Base-by-base conservation (phyloP, 2,113 vertebrate genomes). In the Nansenia antarctica region DNA sequence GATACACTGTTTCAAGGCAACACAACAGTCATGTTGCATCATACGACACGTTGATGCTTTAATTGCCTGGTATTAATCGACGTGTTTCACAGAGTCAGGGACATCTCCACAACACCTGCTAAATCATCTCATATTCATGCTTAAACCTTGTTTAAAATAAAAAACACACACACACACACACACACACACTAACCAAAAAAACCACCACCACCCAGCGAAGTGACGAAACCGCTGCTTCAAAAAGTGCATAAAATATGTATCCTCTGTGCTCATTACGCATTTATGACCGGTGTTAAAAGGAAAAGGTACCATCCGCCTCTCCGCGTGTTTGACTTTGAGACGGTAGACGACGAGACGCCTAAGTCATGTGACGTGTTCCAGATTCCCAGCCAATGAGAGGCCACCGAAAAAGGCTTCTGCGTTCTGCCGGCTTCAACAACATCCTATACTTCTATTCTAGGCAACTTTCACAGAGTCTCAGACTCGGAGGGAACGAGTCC, bases 241-340 rank as follows among this genome's bases (percentile, higher is more conserved):
- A 89, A 87, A 87, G 86, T 74, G 87, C 87, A 89, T 89, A 81
- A 89, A 90, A 90, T 89, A 88, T 87, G 82, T 85, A 89, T 89
- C 80, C 82, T 88, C 83, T 81, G 82, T 83, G 84, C 86, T 89
- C 89, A 90, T 91, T 89, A 89, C 83, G 83, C 78, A 91, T 91
- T 89, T 88, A 89, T 91, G 90, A 89, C 81, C 90, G 80, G 79
- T 86, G 87, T 90, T 89, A 89, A 91, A 90, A 88, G 87, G n/a
- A 85, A 86, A 86, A 90, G 86, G 86, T 86, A 83, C 79, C 80
- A 84, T 80, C 81, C 87, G 83, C 84, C 81, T 84, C 75, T 82
- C 82, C 68, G 77, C 82, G 73, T 76, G 85, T 85, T 86, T 90
- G 86, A 89, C 82, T 86, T 62, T 88, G 84, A 89, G 84, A 88